Conservation (phyloP, 2,113 vertebrate genomes). For the Dicrurus megarhynchus region DNA sequence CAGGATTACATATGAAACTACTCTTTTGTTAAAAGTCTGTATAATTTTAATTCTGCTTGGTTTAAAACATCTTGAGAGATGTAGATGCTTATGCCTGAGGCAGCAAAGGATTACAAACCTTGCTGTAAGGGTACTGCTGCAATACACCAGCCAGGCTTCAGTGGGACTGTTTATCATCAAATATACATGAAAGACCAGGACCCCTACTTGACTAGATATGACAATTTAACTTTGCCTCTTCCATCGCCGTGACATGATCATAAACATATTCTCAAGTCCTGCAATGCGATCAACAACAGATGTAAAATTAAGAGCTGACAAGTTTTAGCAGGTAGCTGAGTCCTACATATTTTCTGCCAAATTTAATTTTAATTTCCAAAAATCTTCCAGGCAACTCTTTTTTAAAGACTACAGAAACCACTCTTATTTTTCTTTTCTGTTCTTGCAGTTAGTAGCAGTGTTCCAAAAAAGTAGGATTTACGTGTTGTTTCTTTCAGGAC, state of each 20-base stretch:
- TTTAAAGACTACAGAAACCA: slow-evolving; percentile 17
- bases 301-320: slow-evolving; percentile 68
- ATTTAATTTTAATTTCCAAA: slow-evolving; percentile 59
- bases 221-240: slow-evolving; percentile 57
- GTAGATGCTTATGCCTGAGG: slow-evolving; percentile 55
- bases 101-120: slow-evolving; percentile 46
- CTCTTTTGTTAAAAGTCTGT: slow-evolving; percentile 25
- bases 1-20: slow-evolving; percentile 1
- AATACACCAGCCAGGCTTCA: slow-evolving; percentile 46
- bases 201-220: slow-evolving; percentile 52
- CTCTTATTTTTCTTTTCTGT: background rate
- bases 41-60: slow-evolving; percentile 52
- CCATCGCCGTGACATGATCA: slow-evolving; percentile 44
- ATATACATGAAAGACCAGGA: slow-evolving; percentile 65
- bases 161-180: slow-evolving; percentile 70
- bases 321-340: slow-evolving; percentile 68
- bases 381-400: slow-evolving; percentile 13
- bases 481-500: background rate
- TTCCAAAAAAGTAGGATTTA: background rate
- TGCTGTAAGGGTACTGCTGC: slow-evolving; percentile 5
- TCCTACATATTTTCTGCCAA: slow-evolving; percentile 33
- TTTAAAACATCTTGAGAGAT: slow-evolving; percentile 52
- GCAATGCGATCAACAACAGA: slow-evolving; percentile 66
- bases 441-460: background rate
- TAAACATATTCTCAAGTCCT: slow-evolving; percentile 66